Evolutionary conservation across 2,113 vertebrate species (phyloP).

Genomic region (Apistogramma diplotaenia): DNA sequence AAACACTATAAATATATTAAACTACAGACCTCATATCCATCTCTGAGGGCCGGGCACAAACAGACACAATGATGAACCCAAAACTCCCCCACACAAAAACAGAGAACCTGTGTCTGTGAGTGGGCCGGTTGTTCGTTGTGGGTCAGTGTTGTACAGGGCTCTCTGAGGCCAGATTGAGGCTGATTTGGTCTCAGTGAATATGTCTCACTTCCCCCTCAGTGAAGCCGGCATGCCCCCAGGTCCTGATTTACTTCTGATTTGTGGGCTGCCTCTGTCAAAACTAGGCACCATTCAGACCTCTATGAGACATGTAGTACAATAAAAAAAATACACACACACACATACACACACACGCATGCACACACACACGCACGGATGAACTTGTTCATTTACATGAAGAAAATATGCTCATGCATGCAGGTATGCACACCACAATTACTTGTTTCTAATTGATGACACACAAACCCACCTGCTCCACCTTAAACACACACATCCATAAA

Average conservation of each 20-base stretch:
- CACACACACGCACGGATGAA: background rate
- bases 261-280: conserved; percentile 73
- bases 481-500: background rate
- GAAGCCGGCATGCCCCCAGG: conserved; percentile 71
- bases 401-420: conserved; percentile 5
- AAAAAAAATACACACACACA: background rate
- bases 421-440: conserved; percentile 3
- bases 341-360: background rate
- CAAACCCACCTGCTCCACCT: background rate
- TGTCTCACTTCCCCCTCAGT: conserved; percentile 74
- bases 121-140: conserved; percentile 33
- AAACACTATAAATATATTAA: background rate
- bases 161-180: conserved; percentile 65
- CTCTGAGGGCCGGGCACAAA: background rate
- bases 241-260: conserved; percentile 74
- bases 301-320: conserved; percentile 35
- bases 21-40: background rate
- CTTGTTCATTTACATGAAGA: background rate
- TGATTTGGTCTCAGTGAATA: conserved; percentile 75
- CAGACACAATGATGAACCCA: background rate
- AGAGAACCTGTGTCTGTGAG: conserved; percentile 42
- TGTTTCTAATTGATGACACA: background rate
- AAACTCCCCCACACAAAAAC: background rate
- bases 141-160: conserved; percentile 46
- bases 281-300: conserved; percentile 56